Conservation (phyloP, 2,113 vertebrate genomes). For the Bagarius yarrelli region DNA sequence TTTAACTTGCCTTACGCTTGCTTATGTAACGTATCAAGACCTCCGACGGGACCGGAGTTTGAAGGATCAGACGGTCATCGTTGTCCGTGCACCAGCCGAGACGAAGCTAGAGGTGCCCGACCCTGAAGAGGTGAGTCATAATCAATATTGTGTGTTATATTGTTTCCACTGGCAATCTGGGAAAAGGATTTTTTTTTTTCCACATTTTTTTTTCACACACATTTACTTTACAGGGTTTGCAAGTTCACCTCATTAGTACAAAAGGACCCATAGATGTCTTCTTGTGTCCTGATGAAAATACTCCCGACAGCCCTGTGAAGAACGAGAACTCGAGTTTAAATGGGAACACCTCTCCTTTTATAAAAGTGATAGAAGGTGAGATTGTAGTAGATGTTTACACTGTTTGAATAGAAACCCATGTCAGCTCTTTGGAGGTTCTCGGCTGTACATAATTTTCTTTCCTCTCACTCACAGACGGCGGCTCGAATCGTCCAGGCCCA, state of each 20-base stretch:
- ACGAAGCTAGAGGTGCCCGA: slow-evolving; percentile 92
- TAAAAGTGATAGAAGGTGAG: slow-evolving; percentile 58
- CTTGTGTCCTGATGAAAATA: slow-evolving; percentile 83
- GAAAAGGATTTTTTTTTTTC: neutral
- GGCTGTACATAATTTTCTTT: neutral
- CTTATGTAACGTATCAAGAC: slow-evolving; percentile 92
- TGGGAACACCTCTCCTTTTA: slow-evolving; percentile 69
- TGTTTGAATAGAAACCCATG: neutral
- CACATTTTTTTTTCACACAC: neutral
- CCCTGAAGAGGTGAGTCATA: slow-evolving; percentile 78
- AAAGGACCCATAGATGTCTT: slow-evolving; percentile 92
- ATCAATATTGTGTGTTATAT: neutral
- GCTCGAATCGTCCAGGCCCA: slow-evolving; percentile 8
- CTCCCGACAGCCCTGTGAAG: slow-evolving; percentile 74
- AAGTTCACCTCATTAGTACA: slow-evolving; percentile 88
- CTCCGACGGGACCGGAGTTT: slow-evolving; percentile 82
- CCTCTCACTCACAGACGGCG: neutral
- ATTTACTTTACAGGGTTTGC: slow-evolving; percentile 73
- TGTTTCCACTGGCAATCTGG: neutral
- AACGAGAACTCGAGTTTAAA: slow-evolving; percentile 70
- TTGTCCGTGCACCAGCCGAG: slow-evolving; percentile 91
- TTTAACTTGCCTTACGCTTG: slow-evolving; percentile 84
- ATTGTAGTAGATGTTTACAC: neutral
- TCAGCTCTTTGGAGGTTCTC: too few species aligned
- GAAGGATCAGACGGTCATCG: slow-evolving; percentile 92